Conservation (phyloP, 2,797 vertebrate genomes). For the Florisuga fusca region DNA sequence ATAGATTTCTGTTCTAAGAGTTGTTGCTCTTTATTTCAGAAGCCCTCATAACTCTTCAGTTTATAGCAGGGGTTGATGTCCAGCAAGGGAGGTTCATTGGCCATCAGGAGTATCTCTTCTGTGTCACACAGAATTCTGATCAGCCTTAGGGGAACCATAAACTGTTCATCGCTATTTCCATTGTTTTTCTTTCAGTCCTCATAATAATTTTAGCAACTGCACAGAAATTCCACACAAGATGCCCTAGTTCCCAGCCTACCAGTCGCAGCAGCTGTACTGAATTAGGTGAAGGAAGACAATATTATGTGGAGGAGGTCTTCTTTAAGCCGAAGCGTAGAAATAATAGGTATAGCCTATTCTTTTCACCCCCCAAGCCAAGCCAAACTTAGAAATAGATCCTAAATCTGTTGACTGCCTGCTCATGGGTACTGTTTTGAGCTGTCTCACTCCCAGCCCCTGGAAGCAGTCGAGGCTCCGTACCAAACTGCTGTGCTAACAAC, state of each 20-base stretch:
- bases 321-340: neutral
- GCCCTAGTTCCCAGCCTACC: neutral
- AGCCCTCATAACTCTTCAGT: neutral
- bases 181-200: neutral
- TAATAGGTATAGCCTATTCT: neutral
- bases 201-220: constrained; percentile 17
- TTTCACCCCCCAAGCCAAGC: neutral
- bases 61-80: neutral
- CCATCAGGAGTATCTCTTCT: neutral
- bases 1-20: neutral
- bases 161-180: neutral
- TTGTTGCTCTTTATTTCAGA: neutral
- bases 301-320: neutral
- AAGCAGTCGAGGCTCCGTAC: neutral
- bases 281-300: neutral
- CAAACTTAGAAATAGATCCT: neutral
- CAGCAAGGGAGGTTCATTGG: neutral
- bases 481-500: neutral
- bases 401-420: neutral
- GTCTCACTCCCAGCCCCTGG: neutral
- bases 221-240: neutral
- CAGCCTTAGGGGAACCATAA: neutral
- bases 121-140: neutral
- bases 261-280: neutral
- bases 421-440: neutral